A percentile compares a stretch with the other conserved stretches of the same genome.
phyloP scores from a whole-genome alignment of 2,113 vertebrate species.

The Gymnarchus niloticus region DNA sequence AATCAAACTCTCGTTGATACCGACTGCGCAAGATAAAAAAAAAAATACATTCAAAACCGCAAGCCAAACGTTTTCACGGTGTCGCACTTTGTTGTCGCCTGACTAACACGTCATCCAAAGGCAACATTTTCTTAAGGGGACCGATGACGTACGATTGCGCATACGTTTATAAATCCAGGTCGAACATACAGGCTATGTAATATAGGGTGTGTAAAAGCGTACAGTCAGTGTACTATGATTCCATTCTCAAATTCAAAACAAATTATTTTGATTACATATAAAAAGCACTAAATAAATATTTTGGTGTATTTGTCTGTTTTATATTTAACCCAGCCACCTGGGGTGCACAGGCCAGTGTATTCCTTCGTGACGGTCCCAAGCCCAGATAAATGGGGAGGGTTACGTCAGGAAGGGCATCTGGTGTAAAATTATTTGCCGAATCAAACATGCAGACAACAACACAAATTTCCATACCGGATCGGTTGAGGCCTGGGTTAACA shows the following conservation, averaged over 20 bases:
- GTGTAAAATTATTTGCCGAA: too few relatives aligned
- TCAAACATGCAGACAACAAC: too few relatives aligned
- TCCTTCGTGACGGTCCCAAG: too few relatives aligned
- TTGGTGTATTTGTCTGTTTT: too few relatives aligned
- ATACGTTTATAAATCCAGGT: background rate
- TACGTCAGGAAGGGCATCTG: too few relatives aligned
- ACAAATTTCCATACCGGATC: too few relatives aligned
- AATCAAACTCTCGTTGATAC: background rate
- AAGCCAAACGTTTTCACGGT: background rate
- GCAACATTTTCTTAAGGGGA: background rate
- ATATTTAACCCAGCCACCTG: too few relatives aligned
- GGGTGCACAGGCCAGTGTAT: too few relatives aligned
- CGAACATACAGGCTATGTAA: background rate
- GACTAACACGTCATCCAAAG: slow-evolving; percentile 42
- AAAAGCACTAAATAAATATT: too few relatives aligned
- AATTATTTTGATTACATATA: background rate
- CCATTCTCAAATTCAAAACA: background rate
- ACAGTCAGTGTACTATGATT: background rate
- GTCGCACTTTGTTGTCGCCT: slow-evolving; percentile 41
- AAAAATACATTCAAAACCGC: background rate
- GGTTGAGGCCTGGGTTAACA: too few relatives aligned
- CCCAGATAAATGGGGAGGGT: too few relatives aligned
- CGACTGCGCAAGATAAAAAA: background rate
- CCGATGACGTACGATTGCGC: background rate
- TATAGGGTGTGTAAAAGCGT: background rate